These are phyloP conservation scores for Halictus quadricinctus DNA, from an alignment of 2,888 invertebrate genomes.

Conservation along the genomic window DNA sequence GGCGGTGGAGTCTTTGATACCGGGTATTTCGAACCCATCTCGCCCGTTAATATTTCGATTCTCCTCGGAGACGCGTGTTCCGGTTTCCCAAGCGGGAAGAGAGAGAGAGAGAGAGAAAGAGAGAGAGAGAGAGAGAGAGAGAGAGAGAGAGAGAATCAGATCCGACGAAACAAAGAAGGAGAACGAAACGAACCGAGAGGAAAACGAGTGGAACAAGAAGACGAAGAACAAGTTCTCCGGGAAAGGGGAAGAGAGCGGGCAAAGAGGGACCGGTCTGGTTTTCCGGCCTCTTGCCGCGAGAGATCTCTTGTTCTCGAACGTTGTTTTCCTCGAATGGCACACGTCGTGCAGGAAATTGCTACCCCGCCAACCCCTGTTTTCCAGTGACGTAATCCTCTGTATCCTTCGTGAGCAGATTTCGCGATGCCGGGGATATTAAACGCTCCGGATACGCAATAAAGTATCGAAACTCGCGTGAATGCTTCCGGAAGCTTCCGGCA, in stretches of 20 bases:
- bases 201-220: background rate
- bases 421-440: conserved; percentile 52
- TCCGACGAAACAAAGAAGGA: background rate
- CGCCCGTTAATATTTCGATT: conserved; percentile 66
- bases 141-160: background rate
- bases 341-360: conserved; percentile 65
- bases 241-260: background rate
- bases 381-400: conserved; percentile 49
- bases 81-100: conserved; percentile 42
- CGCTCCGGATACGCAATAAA: conserved; percentile 45
- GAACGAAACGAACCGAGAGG: no score
- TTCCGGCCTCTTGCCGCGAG: conserved; percentile 48
- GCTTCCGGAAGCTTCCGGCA: conserved; percentile 21
- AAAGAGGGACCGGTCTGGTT: conserved; percentile 23
- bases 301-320: conserved; percentile 56
- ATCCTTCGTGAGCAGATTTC: conserved; percentile 55
- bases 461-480: conserved; percentile 47
- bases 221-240: background rate
- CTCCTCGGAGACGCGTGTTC: conserved; percentile 51
- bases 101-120: background rate
- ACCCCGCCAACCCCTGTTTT: conserved; percentile 15
- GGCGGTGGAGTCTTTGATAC: background rate
- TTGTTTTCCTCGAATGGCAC: conserved; percentile 63
- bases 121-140: background rate
- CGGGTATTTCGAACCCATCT: conserved; percentile 26